Base-by-base conservation (phyloP, 2,797 vertebrate genomes). In the Manis javanica region DNA sequence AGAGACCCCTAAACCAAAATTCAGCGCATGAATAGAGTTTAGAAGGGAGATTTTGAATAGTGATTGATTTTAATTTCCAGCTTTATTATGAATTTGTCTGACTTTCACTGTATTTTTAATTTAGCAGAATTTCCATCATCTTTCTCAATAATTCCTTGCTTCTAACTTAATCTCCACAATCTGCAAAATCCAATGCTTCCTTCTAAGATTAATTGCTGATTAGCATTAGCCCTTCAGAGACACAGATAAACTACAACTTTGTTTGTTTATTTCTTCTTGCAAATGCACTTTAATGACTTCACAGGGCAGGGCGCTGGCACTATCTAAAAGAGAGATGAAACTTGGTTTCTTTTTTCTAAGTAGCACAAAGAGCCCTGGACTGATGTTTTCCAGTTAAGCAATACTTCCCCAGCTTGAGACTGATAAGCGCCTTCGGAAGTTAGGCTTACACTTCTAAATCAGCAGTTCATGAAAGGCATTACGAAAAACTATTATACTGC, bases 381-480 rank as follows among this genome's bases (percentile, higher is more conserved):
- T 84, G 57, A 84, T 85, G 24, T 29, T 93, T 94, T 26, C 96
- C 95, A 83, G 69, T 91, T 37, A 61, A 97, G 97, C 94, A 97
- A 95, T 90, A 55, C 42, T 0, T 26, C 61, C 2, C 0, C 78
- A 97, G 90, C 90, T 95, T 75, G 97, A 94, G 95, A 94, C 97
- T 98, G 98, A 98, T 98, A 98, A 98, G 97, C 92, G 68, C 96
- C 96, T 96, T 98, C 98, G 98, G 94, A 98, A 98, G 98, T 98
- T 98, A 97, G 85, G 96, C 97, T 98, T 98, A 97, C 95, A 96
- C 97, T 98, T 98, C 96, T 98, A 98, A 98, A 99, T 98, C 98
- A 98, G 98, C 98, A 97, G 97, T 98, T 98, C 98, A 98, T 98
- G 98, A 98, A 98, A 98, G 98, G 97, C 98, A 98, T 98, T 99